Base-by-base conservation (phyloP, 2,888 invertebrate species). In the Thymelicus lineola region DNA sequence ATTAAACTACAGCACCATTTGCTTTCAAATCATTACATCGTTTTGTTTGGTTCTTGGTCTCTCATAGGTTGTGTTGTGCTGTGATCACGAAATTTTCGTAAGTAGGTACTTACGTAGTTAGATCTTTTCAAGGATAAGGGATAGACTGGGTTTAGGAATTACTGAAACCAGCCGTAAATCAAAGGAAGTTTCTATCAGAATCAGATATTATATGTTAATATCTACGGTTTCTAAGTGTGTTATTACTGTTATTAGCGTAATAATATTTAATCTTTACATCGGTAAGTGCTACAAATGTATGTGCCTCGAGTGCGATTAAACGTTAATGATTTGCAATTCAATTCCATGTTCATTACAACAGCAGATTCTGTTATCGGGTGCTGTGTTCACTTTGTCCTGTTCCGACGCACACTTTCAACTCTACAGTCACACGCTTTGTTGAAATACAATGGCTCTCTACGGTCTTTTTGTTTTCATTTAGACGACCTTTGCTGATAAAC, bases 401-500 rank as follows among this genome's bases (percentile, higher is more conserved):
- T 76, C 86, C 86, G 85, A 87, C 85, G 86, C 87, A 90, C 87
- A 88, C 93, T 93, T 93, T 93, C 93, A 89, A 91, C 85, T 86
- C 77, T 75, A 75, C 71, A 82, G 90, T 93, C 93, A 87, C 93
- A 93, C 89, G 92, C 89, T 89, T 90, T 90, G 91, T 89, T 88
- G 85, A 79, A 82, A 86, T 80, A 91, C 92, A 93, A 92, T 91
- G 87, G 88, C 86, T 87, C 89, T 91, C 89, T 89, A 90, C 86
- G 87, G 84, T 90, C 90, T 90, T 92, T 91, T 92, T 92, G 92
- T 92, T 92, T 92, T 90, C 89, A 82, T 91, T 89, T 87, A 88
- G 88, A 89, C 91, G 90, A 92, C 93, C 91, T 93, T 91, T 91
- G 90, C 89, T 91, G 90, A 91, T 92, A 86, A 91, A 91, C 90